These are phyloP conservation scores for Lerista edwardsae DNA, from an alignment of 2,797 vertebrate genomes.

Conservation along the genomic window DNA sequence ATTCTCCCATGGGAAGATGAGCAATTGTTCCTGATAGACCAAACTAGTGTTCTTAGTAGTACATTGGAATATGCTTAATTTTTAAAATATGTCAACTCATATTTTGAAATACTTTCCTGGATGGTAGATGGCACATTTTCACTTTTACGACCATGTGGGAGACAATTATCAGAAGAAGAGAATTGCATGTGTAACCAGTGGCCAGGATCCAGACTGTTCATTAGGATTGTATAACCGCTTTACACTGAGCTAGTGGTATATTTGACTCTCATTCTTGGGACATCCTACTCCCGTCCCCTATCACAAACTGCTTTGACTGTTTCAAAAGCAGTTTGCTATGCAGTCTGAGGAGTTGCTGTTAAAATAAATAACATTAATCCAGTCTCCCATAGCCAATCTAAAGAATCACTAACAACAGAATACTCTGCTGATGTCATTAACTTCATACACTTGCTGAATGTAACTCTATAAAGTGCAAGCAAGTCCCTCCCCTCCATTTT, in stretches of 20 bases:
- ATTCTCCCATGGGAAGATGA: background rate
- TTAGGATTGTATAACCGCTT: background rate
- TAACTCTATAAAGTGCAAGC: slow-evolving; percentile 11
- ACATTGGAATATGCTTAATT: background rate
- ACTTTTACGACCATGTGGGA: background rate
- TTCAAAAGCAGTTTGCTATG: background rate
- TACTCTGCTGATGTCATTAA: background rate
- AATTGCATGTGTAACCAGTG: background rate
- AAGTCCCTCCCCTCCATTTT: background rate
- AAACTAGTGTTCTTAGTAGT: background rate
- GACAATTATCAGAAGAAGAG: background rate
- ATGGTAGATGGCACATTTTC: background rate
- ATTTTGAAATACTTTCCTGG: slow-evolving; percentile 6
- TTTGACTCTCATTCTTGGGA: background rate
- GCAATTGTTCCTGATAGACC: background rate
- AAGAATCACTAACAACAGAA: slow-evolving; percentile 21
- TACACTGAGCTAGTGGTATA: background rate
- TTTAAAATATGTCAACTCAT: background rate
- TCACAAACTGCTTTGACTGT: background rate
- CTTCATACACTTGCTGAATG: background rate
- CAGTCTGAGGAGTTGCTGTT: background rate
- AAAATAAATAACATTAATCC: background rate
- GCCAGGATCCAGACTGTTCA: background rate
- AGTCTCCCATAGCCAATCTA: background rate
- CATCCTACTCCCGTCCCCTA: background rate